Base-by-base conservation (phyloP, 1,140 invertebrate species). In the Habropoda laboriosa region DNA sequence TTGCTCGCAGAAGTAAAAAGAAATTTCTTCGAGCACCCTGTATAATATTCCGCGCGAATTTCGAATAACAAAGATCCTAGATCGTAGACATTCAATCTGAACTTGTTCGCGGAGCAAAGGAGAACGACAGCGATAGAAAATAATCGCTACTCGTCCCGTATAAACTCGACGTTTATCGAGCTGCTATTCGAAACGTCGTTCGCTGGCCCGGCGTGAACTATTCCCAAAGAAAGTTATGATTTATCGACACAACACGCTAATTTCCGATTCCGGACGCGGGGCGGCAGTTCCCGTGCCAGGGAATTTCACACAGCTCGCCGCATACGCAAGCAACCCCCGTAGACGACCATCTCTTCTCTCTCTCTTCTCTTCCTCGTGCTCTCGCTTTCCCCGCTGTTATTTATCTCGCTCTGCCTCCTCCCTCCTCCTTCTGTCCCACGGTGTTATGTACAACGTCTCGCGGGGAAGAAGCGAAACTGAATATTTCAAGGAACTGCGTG, bases 201-300 rank as follows among this genome's bases (percentile, higher is more conserved):
- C n/a, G 63, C 10, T 66, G 10, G 24, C 2, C 63, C 18, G 18
- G 53, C 53, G 70, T 40, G 30, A 71, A 71, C 68, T 71, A 57
- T 42, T 57, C 49, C 18, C 68, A 38, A 57, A 53, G 68, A 71
- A 71, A 71, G 51, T 71, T 71, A 71, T 71, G 51, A 71, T 71
- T 71, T 71, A 71, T 38, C 38, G 68, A 21, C 38, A 30, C 38
- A 71, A 71, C 68, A 71, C 68, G 24, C 51, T 71, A 71, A 71
- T 71, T 71, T 71, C 35, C 68, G 51, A 71, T 57, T 71, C 63
- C 63, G 63, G 63, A 18, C 63, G 42, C 7, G 40, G 61, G 61
- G 61, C 3, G 45, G 49, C 13, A 55, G 67, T n/a, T 53, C 21
- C 68, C 68, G 51, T 42, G 68, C 18, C 38, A 57, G 68, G 24